Percentiles rank a stretch among this genome's conserved stretches.
Conservation (phyloP, 2,113 vertebrate species). For the Lagopus leucura region DNA sequence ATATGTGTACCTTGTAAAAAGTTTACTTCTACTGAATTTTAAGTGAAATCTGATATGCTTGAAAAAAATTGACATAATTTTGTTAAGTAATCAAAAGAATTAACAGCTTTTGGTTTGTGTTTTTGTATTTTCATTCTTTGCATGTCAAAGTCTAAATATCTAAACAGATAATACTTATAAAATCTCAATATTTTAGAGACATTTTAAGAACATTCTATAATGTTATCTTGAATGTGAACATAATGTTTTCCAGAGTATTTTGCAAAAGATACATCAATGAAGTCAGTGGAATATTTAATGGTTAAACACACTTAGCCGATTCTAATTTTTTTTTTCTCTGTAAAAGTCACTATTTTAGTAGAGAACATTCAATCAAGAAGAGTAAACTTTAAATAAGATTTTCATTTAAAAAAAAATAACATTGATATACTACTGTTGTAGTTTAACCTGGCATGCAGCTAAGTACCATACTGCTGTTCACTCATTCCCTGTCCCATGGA, state of each 20-base stretch:
- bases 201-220: neutral
- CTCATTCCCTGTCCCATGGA: too few species aligned
- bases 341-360: neutral
- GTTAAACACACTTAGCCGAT: neutral
- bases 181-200: neutral
- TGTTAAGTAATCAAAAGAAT: neutral
- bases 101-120: neutral
- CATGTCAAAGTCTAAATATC: neutral
- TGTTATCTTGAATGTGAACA: neutral
- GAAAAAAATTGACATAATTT: neutral
- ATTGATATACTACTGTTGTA: neutral
- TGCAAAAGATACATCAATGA: neutral
- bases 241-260: neutral
- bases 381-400: neutral
- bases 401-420: neutral
- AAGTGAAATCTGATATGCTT: neutral
- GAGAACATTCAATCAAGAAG: neutral
- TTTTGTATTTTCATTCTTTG: neutral
- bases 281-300: neutral
- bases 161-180: neutral
- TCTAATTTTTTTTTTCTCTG: neutral
- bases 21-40: conserved; percentile 39
- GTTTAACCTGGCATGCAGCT: too few species aligned
- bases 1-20: conserved; percentile 23
- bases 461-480: too few species aligned